Evolutionary conservation across 2,888 invertebrate genomes (phyloP), one percentile per base, ranked within the genome.

Genomic region (Sarcophaga caerulescens): DNA sequence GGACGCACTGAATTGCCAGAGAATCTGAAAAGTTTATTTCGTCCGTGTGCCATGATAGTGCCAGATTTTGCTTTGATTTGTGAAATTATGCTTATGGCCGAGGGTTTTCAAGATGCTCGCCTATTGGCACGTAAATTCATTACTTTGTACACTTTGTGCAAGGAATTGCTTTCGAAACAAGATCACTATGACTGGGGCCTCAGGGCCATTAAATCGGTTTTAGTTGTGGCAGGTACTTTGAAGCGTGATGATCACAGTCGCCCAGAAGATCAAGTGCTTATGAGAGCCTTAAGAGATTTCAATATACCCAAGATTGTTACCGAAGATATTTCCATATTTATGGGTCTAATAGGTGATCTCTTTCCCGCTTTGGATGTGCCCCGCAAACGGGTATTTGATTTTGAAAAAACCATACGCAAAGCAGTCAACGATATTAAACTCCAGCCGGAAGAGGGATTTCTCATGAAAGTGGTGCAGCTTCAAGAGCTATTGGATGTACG

Each of bases 121-220:
- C 93, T 98, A 63, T 93, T 99, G 87, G 98, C 98, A 21, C 95
- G 98, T 87, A 99, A 99, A 94, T 99, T 99, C 93, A 98, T 99
- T 91, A 99, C 99, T 0, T 94, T 99, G 21, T 99, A 99, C 92
- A 97, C 96, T 8, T 93, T 99, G 87, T 99, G 99, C 92, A 95
- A 96, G 89, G 99, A 99, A 93, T 93, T 99, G 88, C 94, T 99
- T 12, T 98, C 98, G 68, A 98, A 98, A 92, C 97, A 98, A 93
- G 98, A 99, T 93, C 99, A 99, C 93, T 99, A 99, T 91, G 99
- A 99, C 94, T 98, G 99, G 99, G 99, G 99, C n/a, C 94, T 99
- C 80, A 94, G 99, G 88, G 99, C 99, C 70, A 99, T 99, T 90
- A 99, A 99, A 92, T 98, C 98, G 74, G 98, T 99, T 25, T 94